phyloP scores from a whole-genome alignment of 1,140 invertebrate species.

The Harlomillsia oculata region DNA sequence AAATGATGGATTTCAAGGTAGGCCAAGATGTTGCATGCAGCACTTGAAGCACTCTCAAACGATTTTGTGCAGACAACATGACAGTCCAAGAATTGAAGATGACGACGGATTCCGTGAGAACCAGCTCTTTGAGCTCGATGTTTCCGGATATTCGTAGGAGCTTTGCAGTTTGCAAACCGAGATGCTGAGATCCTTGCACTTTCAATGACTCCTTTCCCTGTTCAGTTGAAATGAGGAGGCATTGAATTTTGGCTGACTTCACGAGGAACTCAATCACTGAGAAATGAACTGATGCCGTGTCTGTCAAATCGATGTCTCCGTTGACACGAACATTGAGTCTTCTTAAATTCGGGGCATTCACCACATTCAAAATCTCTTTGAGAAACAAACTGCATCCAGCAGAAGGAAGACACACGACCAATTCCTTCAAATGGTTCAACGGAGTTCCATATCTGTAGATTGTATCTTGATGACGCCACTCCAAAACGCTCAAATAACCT shows the following conservation, averaged over 20 bases:
- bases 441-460: slow-evolving; percentile 6
- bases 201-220: slow-evolving; percentile 7
- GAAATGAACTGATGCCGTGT: slow-evolving; percentile 9
- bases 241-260: not conserved
- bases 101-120: slow-evolving; percentile 9
- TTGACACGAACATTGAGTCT: not conserved
- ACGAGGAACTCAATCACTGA: slow-evolving; percentile 7
- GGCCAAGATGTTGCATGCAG: slow-evolving; percentile 19
- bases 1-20: slow-evolving; percentile 1
- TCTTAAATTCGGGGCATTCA: slow-evolving; percentile 11
- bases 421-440: not conserved
- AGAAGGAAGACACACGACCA: not conserved
- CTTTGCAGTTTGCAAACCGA: slow-evolving; percentile 1
- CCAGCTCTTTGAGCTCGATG: slow-evolving; percentile 4
- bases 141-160: not conserved
- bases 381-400: not conserved
- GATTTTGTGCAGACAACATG: slow-evolving; percentile 1
- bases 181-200: not conserved
- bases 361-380: not conserved
- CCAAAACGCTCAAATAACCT: too few relatives aligned
- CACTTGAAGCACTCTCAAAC: slow-evolving; percentile 18
- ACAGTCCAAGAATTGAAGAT: slow-evolving; percentile 13
- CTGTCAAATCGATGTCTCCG: not conserved
- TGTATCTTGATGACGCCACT: slow-evolving; percentile 13
- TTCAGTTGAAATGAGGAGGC: slow-evolving; percentile 5